Percentiles rank a stretch among this genome's conserved stretches.
These are phyloP conservation scores for Mya arenaria DNA, from an alignment of 1,140 invertebrate species.

Conservation along the genomic window DNA sequence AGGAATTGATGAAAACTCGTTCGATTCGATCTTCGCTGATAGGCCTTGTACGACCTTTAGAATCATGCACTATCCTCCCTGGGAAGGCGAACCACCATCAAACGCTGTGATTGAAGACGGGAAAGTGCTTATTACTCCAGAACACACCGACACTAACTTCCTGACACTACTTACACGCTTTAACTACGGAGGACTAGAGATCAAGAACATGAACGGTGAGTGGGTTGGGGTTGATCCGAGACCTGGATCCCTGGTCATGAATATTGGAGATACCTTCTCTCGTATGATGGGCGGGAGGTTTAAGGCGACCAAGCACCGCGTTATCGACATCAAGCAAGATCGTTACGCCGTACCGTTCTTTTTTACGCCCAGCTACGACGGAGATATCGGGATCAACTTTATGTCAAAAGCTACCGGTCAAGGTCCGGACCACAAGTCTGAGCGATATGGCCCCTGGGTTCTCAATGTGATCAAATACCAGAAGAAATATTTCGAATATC, in stretches of 20 bases:
- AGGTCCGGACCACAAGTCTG: slow-evolving; percentile 36
- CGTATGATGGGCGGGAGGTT: slow-evolving; percentile 39
- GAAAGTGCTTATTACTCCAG: slow-evolving; percentile 20
- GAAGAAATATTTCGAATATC: slow-evolving; percentile 50
- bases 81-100: neutral
- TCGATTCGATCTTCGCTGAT: slow-evolving; percentile 48
- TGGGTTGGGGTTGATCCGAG: slow-evolving; percentile 47
- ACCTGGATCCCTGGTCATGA: slow-evolving; percentile 55
- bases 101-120: slow-evolving; percentile 25
- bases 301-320: slow-evolving; percentile 57
- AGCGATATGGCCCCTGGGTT: slow-evolving; percentile 50
- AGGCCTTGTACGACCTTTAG: slow-evolving; percentile 54
- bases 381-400: slow-evolving; percentile 39
- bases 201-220: slow-evolving; percentile 1
- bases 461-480: slow-evolving; percentile 47
- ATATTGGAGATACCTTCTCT: slow-evolving; percentile 60
- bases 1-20: slow-evolving; percentile 50
- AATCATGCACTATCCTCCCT: slow-evolving; percentile 56
- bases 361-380: slow-evolving; percentile 52
- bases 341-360: slow-evolving; percentile 60
- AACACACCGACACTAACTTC: slow-evolving; percentile 55
- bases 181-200: slow-evolving; percentile 51
- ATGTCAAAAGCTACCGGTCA: slow-evolving; percentile 31
- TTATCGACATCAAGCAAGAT: slow-evolving; percentile 45
- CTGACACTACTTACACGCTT: slow-evolving; percentile 56